phyloP scores from a whole-genome alignment of 2,797 vertebrate genomes.

The Sitta carolinensis region DNA sequence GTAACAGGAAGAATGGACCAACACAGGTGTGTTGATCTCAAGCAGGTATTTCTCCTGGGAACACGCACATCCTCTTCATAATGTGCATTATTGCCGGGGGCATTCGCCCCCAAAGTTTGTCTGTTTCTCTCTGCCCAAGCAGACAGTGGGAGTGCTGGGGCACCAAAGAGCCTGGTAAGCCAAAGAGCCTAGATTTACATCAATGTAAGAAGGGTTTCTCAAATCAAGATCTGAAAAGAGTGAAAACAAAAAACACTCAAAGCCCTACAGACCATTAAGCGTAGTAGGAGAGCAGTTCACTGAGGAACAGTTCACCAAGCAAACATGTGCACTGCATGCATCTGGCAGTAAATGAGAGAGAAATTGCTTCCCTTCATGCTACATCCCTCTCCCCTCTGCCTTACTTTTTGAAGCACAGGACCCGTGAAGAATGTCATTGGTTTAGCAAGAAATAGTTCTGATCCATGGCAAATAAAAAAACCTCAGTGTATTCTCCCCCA shows the following conservation, averaged over 20 bases:
- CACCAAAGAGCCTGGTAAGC: background rate
- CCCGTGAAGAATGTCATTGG: background rate
- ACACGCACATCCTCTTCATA: background rate
- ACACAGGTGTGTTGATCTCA: background rate
- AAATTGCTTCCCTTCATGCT: background rate
- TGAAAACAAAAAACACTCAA: background rate
- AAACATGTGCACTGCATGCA: background rate
- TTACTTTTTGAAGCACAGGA: background rate
- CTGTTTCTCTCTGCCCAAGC: background rate
- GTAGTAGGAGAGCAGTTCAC: background rate
- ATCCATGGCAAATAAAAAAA: background rate
- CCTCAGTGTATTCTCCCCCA: background rate
- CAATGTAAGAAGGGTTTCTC: background rate
- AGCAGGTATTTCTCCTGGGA: background rate
- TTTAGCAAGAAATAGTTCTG: background rate
- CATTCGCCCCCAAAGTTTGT: background rate
- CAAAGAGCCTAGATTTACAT: background rate
- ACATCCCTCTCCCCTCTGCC: background rate
- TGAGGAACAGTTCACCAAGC: background rate
- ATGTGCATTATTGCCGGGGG: rapidly evolving
- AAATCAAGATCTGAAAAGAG: background rate
- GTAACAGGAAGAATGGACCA: background rate
- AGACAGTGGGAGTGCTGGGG: background rate
- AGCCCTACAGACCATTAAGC: background rate
- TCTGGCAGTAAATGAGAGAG: background rate